These are phyloP conservation scores for Nanorana parkeri DNA, from an alignment of 2,113 vertebrate species.

Conservation along the genomic window DNA sequence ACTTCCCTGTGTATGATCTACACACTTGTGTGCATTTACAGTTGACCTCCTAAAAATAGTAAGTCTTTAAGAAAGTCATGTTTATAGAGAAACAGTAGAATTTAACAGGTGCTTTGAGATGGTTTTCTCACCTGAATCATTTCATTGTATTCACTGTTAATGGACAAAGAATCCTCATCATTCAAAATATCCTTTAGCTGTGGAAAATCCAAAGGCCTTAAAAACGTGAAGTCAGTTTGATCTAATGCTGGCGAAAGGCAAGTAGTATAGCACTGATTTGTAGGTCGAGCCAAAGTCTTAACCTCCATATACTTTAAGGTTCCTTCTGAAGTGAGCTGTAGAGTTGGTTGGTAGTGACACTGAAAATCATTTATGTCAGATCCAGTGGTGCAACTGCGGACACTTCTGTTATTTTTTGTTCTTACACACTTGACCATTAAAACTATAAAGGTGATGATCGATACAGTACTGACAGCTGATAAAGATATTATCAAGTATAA, in stretches of 20 bases:
- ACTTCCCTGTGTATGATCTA: no score
- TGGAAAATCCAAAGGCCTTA: constrained; percentile 75
- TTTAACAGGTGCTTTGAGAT: background rate
- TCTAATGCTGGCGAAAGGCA: constrained; percentile 83
- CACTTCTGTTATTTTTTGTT: constrained; percentile 56
- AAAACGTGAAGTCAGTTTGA: constrained; percentile 84
- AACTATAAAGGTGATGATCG: constrained; percentile 67
- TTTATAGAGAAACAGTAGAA: no score
- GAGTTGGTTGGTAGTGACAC: constrained; percentile 82
- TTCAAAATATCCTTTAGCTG: constrained; percentile 68
- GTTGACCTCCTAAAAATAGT: no score
- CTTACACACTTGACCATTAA: constrained; percentile 67
- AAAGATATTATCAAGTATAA: constrained; percentile 71
- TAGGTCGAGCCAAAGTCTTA: constrained; percentile 81
- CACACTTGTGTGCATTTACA: no score
- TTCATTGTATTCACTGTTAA: constrained; percentile 67
- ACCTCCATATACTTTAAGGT: constrained; percentile 92
- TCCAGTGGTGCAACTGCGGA: constrained; percentile 70
- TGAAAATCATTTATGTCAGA: constrained; percentile 72
- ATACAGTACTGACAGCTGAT: constrained; percentile 67
- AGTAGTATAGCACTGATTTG: constrained; percentile 83
- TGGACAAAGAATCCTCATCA: constrained; percentile 64
- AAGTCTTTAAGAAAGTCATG: no score
- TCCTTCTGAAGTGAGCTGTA: constrained; percentile 86
- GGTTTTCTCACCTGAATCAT: constrained; percentile 72